These are phyloP conservation scores for Dichetophora obliterata DNA, from an alignment of 2,888 invertebrate genomes.

Conservation along the genomic window DNA sequence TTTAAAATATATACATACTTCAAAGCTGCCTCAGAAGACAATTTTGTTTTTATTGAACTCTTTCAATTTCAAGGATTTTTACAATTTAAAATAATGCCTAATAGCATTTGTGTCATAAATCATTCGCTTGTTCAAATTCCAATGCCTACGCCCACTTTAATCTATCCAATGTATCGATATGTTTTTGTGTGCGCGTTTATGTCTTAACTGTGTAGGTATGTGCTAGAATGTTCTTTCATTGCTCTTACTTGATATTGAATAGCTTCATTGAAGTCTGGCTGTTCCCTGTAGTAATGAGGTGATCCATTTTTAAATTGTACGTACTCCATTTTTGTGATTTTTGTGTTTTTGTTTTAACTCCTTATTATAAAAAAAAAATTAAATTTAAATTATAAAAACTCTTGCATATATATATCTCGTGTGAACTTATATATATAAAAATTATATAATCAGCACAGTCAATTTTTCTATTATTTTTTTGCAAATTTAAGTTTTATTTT, in stretches of 20 bases:
- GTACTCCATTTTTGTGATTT: conserved; percentile 66
- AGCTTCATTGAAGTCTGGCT: conserved; percentile 69
- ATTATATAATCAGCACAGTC: background rate
- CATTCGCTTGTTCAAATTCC: background rate
- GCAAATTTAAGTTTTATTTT: conserved; percentile 2
- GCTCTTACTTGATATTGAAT: conserved; percentile 70
- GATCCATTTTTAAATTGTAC: conserved; percentile 70
- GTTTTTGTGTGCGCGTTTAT: background rate
- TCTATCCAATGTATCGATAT: background rate
- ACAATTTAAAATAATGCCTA: too few species aligned
- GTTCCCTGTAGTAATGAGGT: conserved; percentile 69
- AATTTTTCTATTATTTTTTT: conserved; percentile 3
- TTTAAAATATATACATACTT: too few species aligned
- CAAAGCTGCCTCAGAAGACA: too few species aligned
- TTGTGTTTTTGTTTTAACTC: conserved; percentile 55
- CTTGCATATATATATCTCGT: conserved; percentile 46
- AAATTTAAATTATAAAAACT: conserved; percentile 50
- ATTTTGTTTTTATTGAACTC: too few species aligned
- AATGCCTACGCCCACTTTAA: background rate
- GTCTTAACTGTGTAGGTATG: background rate
- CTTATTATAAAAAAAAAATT: conserved; percentile 50
- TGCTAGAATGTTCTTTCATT: background rate
- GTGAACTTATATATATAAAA: background rate
- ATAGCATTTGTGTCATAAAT: background rate
- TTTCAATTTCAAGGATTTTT: too few species aligned